Base-by-base conservation (phyloP, 1,140 invertebrate species). In the Drosophila sturtevanti region DNA sequence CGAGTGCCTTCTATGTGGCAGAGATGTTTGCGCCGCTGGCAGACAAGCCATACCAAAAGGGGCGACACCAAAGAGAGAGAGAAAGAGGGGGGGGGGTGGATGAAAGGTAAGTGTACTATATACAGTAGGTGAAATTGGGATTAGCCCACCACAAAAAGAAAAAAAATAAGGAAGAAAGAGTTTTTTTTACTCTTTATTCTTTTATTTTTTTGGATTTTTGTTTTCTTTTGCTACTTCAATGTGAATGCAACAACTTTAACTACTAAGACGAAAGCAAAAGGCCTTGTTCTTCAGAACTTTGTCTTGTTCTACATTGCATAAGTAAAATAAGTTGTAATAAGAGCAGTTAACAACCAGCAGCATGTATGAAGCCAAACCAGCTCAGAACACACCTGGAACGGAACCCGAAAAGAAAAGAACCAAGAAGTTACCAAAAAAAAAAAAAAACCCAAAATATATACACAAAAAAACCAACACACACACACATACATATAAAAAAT, bases 291-390 rank as follows among this genome's bases (percentile, higher is more conserved):
- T 21, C 58, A 38, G 18, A 44, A 65, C 11, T 38, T 59, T 22
- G 31, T 31, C 31, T 16, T 55, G 22, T 48, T 68, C 68, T 71
- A 77, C 68, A 82, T 71, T 67, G 79, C 66, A 82, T 81, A 73
- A 81, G 79, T 81, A 81, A 80, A 87, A 86, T 81, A 86, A 81
- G 81, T 86, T 87, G 81, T 86, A 86, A 86, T 86, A 87, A 87
- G 82, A 87, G 79, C 84, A 87, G 81, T 87, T 87, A 86, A 86
- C 81, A 86, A 81, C 69, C 74, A 48, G 18, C 74, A 48, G 18
- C 16, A 48, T 75, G 82, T 72, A 56, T 56, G 55, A 77, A 61
- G 61, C 48, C 55, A 63, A 54, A 38, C 56, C 37, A 63, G 21
- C 54, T 51, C 44, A 69, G 24, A 61, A 67, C 77, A 67, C 77